A percentile compares a stretch with the other conserved stretches of the same genome.
phyloP scores from a whole-genome alignment of 2,888 invertebrate species.

The Hydraecia micacea region DNA sequence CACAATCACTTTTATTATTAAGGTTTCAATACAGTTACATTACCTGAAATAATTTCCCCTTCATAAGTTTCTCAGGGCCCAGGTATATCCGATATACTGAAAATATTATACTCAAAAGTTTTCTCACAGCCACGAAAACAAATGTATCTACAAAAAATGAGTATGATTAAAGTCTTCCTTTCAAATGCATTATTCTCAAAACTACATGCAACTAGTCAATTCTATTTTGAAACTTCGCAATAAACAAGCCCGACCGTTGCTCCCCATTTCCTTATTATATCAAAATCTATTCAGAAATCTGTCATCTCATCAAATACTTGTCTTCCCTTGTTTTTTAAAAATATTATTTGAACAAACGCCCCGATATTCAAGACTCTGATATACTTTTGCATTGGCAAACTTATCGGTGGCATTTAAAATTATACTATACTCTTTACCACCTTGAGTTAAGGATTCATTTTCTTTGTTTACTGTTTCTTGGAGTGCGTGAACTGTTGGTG shows the following conservation, averaged over 20 bases:
- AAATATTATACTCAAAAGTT: background rate
- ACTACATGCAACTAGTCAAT: constrained; percentile 16
- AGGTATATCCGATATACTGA: background rate
- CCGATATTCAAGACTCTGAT: constrained; percentile 57
- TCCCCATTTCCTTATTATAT: constrained; percentile 52
- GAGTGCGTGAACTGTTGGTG: constrained; percentile 20
- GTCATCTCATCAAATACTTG: constrained; percentile 71
- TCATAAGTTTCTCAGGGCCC: background rate
- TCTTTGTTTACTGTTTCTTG: constrained; percentile 1
- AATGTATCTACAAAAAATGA: constrained; percentile 28
- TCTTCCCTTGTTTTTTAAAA: constrained; percentile 64
- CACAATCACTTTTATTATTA: constrained; percentile 3
- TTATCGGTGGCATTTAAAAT: constrained; percentile 11
- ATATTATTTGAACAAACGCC: constrained; percentile 67
- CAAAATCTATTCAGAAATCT: constrained; percentile 65
- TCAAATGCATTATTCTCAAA: constrained; percentile 25
- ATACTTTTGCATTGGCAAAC: constrained; percentile 44
- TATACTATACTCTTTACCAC: constrained; percentile 19
- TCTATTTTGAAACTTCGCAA: constrained; percentile 30
- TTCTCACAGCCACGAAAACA: constrained; percentile 24
- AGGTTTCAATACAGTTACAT: constrained; percentile 6
- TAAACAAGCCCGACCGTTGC: constrained; percentile 50
- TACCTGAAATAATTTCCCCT: background rate
- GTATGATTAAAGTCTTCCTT: background rate
- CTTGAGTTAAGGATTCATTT: constrained; percentile 32